Conservation (phyloP, 2,113 vertebrate species). For the Cyprinus carpio region DNA sequence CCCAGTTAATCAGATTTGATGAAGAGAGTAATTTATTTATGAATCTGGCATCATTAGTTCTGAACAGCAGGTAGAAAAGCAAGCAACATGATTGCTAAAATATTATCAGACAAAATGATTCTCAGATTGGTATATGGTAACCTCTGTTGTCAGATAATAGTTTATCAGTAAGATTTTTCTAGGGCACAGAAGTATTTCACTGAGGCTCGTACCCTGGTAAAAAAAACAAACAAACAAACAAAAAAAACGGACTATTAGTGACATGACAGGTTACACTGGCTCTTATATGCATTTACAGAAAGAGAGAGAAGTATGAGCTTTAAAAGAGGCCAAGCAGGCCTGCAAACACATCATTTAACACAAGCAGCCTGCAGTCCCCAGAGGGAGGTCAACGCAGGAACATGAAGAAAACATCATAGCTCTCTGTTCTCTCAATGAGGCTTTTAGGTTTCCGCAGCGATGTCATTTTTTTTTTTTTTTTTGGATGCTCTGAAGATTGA, state of each 20-base stretch:
- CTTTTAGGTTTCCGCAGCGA: slow-evolving; percentile 28
- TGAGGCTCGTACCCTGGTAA: background rate
- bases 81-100: no score
- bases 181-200: background rate
- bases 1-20: no score
- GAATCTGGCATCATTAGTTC: background rate
- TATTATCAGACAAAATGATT: background rate
- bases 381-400: slow-evolving; percentile 15
- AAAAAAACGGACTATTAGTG: background rate
- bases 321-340: slow-evolving; percentile 24
- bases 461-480: background rate
- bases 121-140: no score
- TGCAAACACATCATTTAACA: slow-evolving; percentile 35
- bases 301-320: slow-evolving; percentile 24
- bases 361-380: slow-evolving; percentile 33
- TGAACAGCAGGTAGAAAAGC: background rate
- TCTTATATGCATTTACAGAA: background rate
- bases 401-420: slow-evolving; percentile 20
- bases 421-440: slow-evolving; percentile 35
- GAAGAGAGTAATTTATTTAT: no score
- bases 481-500: slow-evolving; percentile 3
- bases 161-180: background rate
- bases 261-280: background rate
- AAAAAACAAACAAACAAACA: no score
- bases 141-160: no score